A percentile compares a stretch with the other conserved stretches of the same genome.
phyloP scores from a whole-genome alignment of 2,888 invertebrate genomes.

The Aethes cnicana region DNA sequence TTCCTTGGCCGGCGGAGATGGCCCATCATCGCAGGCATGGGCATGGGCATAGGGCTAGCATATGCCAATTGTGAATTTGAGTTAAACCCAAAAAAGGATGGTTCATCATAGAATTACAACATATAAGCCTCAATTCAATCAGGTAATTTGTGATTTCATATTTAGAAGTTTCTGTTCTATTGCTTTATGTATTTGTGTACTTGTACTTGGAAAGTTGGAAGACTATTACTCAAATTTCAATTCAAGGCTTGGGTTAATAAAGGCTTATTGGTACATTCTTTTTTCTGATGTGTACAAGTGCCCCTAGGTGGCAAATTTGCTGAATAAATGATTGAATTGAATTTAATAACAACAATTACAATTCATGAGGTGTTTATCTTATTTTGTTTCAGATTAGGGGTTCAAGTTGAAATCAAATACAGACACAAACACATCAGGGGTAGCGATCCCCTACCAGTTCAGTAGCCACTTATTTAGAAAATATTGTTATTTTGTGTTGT shows the following conservation, averaged over 20 bases:
- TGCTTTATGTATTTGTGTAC: too few relatives aligned
- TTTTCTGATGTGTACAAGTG: too few relatives aligned
- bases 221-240: too few relatives aligned
- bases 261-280: too few relatives aligned
- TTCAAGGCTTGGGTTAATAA: too few relatives aligned
- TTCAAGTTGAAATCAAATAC: conserved; percentile 52
- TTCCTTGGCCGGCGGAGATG: conserved; percentile 92
- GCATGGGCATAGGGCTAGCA: conserved; percentile 95
- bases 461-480: conserved; percentile 61
- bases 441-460: conserved; percentile 41
- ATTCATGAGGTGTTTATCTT: neutral
- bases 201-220: too few relatives aligned
- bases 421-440: conserved; percentile 43
- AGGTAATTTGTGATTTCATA: conserved; percentile 49
- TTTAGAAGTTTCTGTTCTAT: too few relatives aligned
- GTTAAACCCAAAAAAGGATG: conserved; percentile 62
- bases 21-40: conserved; percentile 94
- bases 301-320: too few relatives aligned
- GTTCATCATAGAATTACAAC: conserved; percentile 45
- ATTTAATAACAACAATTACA: neutral
- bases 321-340: neutral
- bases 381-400: conserved; percentile 58
- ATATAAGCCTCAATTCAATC: conserved; percentile 47
- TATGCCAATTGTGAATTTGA: conserved; percentile 91
- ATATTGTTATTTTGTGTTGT: conserved; percentile 61